phyloP scores from a whole-genome alignment of 2,797 vertebrate species.

The Coracias cyanogaster region DNA sequence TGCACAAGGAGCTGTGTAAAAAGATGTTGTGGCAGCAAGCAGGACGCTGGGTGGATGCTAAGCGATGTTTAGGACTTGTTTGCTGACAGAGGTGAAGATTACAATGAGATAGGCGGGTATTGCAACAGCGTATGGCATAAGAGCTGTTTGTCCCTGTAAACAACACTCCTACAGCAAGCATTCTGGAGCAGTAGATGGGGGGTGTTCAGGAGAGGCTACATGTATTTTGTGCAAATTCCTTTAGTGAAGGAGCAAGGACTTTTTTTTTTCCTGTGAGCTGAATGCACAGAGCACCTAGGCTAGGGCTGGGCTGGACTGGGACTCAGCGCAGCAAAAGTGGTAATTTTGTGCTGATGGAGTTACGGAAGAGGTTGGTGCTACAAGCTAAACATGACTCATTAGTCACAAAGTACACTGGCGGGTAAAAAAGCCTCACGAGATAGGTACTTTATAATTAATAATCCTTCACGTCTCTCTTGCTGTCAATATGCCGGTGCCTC shows the following conservation, averaged over 20 bases:
- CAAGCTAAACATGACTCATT: neutral
- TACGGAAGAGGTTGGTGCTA: neutral
- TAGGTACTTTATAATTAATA: neutral
- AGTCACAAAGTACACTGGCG: neutral
- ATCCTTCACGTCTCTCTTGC: neutral
- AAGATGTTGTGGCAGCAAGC: conserved; percentile 18
- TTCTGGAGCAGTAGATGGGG: neutral
- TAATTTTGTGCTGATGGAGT: neutral
- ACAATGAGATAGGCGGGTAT: neutral
- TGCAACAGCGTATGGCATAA: neutral
- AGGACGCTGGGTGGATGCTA: neutral
- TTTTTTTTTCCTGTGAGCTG: neutral
- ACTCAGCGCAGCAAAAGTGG: neutral
- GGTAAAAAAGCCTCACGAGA: neutral
- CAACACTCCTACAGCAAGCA: neutral
- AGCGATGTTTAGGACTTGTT: neutral
- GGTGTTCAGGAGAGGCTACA: neutral
- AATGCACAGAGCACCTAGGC: neutral
- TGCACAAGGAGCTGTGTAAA: conserved; percentile 20
- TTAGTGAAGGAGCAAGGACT: neutral
- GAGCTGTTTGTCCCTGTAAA: neutral
- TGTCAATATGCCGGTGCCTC: neutral
- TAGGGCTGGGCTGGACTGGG: neutral
- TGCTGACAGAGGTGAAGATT: conserved; percentile 44
- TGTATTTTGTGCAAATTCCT: neutral